phyloP scores from a whole-genome alignment of 2,888 invertebrate species.

The Drosophila testacea region DNA sequence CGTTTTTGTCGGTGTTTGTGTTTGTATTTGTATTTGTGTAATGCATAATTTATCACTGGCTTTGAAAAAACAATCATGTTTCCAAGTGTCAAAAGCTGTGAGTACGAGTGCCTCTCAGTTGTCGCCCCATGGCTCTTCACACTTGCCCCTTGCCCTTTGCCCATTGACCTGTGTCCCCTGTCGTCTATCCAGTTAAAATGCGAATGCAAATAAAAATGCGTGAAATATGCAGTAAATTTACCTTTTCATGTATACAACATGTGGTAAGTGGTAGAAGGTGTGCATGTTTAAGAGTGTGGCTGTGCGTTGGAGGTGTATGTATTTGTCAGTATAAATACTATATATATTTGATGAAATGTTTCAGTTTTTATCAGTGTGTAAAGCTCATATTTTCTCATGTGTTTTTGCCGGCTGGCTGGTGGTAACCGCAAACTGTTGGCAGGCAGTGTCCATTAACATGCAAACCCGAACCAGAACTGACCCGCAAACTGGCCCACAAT shows the following conservation, averaged over 20 bases:
- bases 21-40: constrained; percentile 42
- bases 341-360: constrained; percentile 39
- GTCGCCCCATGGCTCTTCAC: background rate
- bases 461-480: constrained; percentile 22
- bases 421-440: constrained; percentile 79
- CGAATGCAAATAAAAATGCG: constrained; percentile 75
- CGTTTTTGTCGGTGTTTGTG: background rate
- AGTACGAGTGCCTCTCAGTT: constrained; percentile 37
- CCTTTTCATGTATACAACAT: constrained; percentile 53
- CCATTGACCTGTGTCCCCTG: constrained; percentile 2
- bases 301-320: background rate
- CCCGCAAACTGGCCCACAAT: constrained; percentile 33
- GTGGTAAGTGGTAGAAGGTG: constrained; percentile 31
- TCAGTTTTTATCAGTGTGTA: constrained; percentile 36
- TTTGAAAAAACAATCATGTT: constrained; percentile 79
- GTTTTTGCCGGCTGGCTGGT: constrained; percentile 47
- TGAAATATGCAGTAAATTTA: constrained; percentile 75
- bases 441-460: constrained; percentile 61
- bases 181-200: constrained; percentile 20
- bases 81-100: constrained; percentile 77
- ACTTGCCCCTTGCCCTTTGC: constrained; percentile 12
- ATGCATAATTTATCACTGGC: constrained; percentile 77
- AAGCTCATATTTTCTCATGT: constrained; percentile 36
- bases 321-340: background rate
- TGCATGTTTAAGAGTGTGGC: background rate